A percentile compares a stretch with the other conserved stretches of the same genome.
phyloP scores from a whole-genome alignment of 2,113 vertebrate genomes.

The Puffinus mauretanicus region DNA sequence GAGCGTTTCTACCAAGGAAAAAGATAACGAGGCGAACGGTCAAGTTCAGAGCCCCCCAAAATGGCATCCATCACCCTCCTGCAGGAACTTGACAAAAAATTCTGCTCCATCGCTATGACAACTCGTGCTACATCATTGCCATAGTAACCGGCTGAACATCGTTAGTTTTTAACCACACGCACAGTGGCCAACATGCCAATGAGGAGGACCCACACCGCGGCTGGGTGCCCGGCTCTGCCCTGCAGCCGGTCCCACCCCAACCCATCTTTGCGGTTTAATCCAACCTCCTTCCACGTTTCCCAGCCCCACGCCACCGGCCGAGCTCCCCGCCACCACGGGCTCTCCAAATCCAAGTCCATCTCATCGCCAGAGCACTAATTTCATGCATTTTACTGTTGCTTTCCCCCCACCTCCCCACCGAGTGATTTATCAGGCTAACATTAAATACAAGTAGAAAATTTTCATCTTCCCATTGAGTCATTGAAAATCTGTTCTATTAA shows the following conservation, averaged over 20 bases:
- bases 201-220: neutral
- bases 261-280: neutral
- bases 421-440: constrained; percentile 1
- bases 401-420: accelerated
- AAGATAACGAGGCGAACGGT: neutral
- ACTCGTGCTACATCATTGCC: constrained; percentile 63
- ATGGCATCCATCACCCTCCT: constrained; percentile 19
- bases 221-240: accelerated
- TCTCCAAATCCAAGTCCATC: neutral
- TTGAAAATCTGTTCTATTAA: neutral
- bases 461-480: neutral
- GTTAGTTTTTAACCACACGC: constrained; percentile 42
- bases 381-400: neutral
- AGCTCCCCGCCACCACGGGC: neutral
- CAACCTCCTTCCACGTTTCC: neutral
- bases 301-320: accelerated
- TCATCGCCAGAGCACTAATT: neutral
- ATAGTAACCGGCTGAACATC: constrained; percentile 69
- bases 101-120: constrained; percentile 71
- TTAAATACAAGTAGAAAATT: neutral
- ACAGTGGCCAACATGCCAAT: neutral
- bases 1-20: neutral
- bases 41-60: constrained; percentile 36
- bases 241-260: neutral
- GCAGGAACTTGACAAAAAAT: constrained; percentile 35